Evolutionary conservation across 2,797 vertebrate genomes (phyloP).

Genomic region (Pangasius mekongensis): DNA sequence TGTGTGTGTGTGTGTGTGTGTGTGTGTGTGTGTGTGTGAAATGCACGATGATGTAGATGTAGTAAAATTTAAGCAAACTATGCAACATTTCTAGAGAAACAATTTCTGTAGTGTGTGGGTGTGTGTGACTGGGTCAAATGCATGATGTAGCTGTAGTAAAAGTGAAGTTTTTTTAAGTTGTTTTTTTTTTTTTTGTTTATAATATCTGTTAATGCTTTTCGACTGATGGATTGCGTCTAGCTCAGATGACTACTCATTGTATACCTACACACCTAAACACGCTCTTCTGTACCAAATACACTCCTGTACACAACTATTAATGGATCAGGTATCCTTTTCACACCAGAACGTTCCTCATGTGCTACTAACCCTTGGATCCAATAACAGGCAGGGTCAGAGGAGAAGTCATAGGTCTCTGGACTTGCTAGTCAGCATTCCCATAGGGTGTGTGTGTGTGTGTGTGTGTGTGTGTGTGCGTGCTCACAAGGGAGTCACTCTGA

Average conservation of each 20-base stretch:
- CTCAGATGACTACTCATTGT: neutral
- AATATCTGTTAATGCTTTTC: neutral
- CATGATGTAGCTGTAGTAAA: too few relatives aligned
- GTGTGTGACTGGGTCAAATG: too few relatives aligned
- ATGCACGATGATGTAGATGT: neutral
- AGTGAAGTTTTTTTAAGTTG: neutral
- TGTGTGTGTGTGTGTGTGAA: neutral
- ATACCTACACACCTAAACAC: neutral
- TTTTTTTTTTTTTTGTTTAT: neutral
- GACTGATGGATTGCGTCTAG: neutral
- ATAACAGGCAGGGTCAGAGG: constrained; percentile 75
- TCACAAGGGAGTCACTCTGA: constrained; percentile 74
- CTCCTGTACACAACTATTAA: neutral
- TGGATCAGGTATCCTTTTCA: constrained; percentile 10
- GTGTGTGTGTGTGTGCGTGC: constrained; percentile 29
- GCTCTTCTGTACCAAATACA: neutral
- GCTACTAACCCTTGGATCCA: constrained; percentile 30
- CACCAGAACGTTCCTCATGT: constrained; percentile 17
- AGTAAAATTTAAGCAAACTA: too few relatives aligned
- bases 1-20: neutral
- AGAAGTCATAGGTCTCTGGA: constrained; percentile 67
- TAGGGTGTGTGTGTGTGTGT: constrained; percentile 52
- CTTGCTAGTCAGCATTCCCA: constrained; percentile 69
- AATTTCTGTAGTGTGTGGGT: too few relatives aligned
- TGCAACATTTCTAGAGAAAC: too few relatives aligned